These are phyloP conservation scores for Saiga tatarica DNA, from an alignment of 2,113 vertebrate species.

Conservation along the genomic window DNA sequence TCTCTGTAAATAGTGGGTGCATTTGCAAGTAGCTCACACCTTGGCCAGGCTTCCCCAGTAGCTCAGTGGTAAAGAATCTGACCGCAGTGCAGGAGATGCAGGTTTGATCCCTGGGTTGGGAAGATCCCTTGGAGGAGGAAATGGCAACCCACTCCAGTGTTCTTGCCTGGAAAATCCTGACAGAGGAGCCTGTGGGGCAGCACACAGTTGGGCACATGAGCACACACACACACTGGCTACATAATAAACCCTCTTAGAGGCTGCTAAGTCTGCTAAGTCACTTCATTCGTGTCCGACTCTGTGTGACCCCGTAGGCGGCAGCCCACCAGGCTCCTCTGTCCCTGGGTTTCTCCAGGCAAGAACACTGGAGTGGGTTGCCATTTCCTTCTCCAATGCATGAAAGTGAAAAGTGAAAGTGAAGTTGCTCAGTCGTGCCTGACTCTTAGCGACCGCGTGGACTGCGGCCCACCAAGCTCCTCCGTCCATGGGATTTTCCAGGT, in stretches of 20 bases:
- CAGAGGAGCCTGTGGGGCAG: background rate
- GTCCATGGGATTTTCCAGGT: too few relatives aligned
- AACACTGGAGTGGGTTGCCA: too few relatives aligned
- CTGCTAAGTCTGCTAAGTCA: too few relatives aligned
- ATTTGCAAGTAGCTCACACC: background rate
- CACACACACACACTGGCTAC: background rate
- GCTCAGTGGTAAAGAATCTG: background rate
- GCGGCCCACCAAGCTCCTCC: too few relatives aligned
- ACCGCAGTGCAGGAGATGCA: background rate
- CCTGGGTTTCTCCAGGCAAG: too few relatives aligned
- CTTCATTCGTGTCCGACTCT: too few relatives aligned
- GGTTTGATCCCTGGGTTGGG: background rate
- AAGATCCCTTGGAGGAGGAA: background rate
- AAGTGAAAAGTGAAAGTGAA: too few relatives aligned
- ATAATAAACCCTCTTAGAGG: background rate
- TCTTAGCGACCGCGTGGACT: too few relatives aligned
- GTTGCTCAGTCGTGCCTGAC: too few relatives aligned
- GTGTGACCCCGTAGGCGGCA: too few relatives aligned
- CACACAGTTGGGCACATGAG: fast-evolving
- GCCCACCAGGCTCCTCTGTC: too few relatives aligned
- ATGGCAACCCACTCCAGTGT: background rate
- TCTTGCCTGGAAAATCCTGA: background rate
- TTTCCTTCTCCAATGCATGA: too few relatives aligned
- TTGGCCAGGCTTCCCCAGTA: fast-evolving
- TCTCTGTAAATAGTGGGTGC: background rate